These are phyloP conservation scores for Dunckerocampus dactyliophorus DNA, from an alignment of 2,113 vertebrate species.

Conservation along the genomic window DNA sequence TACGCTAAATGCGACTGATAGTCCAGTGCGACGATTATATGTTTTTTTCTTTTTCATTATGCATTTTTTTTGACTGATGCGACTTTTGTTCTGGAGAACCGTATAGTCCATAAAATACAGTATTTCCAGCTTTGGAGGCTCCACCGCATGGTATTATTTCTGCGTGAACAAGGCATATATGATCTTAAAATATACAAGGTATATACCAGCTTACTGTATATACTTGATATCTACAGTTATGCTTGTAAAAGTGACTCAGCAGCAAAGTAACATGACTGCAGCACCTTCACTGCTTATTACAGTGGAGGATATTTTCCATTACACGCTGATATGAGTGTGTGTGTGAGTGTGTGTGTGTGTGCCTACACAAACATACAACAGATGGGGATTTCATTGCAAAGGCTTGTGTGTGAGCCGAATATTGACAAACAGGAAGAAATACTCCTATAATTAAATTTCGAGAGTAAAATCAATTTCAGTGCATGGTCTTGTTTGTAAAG, in stretches of 20 bases:
- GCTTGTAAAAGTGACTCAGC: neutral
- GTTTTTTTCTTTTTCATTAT: too few relatives aligned
- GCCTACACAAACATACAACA: constrained; percentile 48
- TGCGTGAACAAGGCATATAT: too few relatives aligned
- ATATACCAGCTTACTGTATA: neutral
- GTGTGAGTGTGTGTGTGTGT: constrained; percentile 37
- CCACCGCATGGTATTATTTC: too few relatives aligned
- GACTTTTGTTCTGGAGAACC: too few relatives aligned
- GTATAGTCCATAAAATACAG: too few relatives aligned
- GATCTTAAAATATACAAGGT: neutral
- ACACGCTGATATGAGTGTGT: constrained; percentile 21
- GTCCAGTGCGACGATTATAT: too few relatives aligned
- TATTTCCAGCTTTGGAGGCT: too few relatives aligned
- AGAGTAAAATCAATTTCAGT: too few relatives aligned
- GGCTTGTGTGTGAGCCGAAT: constrained; percentile 36
- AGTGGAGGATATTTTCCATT: neutral
- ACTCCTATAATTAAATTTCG: neutral
- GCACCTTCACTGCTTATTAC: neutral
- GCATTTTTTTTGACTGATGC: too few relatives aligned
- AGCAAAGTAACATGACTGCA: neutral
- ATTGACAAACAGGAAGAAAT: constrained; percentile 36
- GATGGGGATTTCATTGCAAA: constrained; percentile 57
- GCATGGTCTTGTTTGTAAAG: too few relatives aligned
- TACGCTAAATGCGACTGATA: too few relatives aligned
- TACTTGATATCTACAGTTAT: neutral